phyloP scores from a whole-genome alignment of 2,888 invertebrate genomes.

The Orchesellides sinensis region DNA sequence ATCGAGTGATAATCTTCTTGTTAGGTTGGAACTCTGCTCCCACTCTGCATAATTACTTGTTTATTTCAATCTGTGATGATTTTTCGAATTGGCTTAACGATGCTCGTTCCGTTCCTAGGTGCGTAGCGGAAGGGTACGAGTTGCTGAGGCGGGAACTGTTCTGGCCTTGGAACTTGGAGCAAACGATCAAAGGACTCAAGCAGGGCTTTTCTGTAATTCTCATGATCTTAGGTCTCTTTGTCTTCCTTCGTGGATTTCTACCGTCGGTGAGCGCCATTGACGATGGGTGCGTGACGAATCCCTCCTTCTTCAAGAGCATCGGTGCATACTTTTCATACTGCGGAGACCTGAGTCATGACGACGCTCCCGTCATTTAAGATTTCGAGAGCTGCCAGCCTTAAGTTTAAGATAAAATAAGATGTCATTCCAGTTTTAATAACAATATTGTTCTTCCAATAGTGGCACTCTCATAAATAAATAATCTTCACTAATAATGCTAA shows the following conservation, averaged over 20 bases:
- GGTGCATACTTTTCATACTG: constrained; percentile 49
- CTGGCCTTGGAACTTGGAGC: constrained; percentile 74
- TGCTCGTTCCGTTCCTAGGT: constrained; percentile 39
- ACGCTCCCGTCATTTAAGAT: constrained; percentile 50
- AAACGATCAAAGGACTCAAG: constrained; percentile 73
- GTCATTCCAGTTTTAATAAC: too few relatives aligned
- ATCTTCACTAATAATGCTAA: too few relatives aligned
- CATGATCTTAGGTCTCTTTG: constrained; percentile 73
- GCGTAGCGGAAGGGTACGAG: constrained; percentile 65
- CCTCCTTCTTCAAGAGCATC: constrained; percentile 44
- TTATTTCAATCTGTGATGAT: too few relatives aligned
- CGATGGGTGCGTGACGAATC: constrained; percentile 44
- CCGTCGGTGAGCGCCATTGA: constrained; percentile 70
- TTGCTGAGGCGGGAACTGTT: constrained; percentile 70
- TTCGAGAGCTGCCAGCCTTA: too few relatives aligned
- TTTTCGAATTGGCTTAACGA: too few relatives aligned
- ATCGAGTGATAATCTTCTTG: constrained; percentile 45
- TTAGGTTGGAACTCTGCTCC: too few relatives aligned
- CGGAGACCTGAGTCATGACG: constrained; percentile 56
- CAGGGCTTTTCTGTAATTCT: constrained; percentile 73
- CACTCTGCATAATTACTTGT: too few relatives aligned
- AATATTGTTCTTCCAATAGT: too few relatives aligned
- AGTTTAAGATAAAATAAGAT: too few relatives aligned
- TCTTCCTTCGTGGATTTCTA: constrained; percentile 70
- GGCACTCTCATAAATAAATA: too few relatives aligned